These are phyloP conservation scores for Andrena cerasifolii DNA, from an alignment of 1,140 invertebrate genomes.

Conservation along the genomic window DNA sequence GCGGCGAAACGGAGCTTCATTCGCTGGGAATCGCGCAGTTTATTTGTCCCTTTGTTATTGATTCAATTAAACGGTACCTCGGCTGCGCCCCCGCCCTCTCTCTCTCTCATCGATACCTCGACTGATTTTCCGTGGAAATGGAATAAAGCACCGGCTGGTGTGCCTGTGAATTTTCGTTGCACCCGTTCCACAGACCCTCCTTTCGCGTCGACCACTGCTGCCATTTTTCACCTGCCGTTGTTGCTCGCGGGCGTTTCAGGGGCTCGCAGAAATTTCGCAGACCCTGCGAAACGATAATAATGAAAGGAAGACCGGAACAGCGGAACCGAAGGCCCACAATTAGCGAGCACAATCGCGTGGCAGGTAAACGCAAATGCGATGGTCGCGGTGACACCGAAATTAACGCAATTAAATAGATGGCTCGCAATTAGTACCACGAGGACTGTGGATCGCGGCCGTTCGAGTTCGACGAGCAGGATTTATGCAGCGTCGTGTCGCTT, in stretches of 20 bases:
- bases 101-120: background rate
- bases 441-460: constrained; percentile 8
- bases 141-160: background rate
- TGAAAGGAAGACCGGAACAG: background rate
- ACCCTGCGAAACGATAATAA: constrained; percentile 7
- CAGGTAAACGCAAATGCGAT: constrained; percentile 30
- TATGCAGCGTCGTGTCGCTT: background rate
- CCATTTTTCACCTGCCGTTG: background rate
- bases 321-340: background rate
- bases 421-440: constrained; percentile 31
- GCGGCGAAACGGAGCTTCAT: background rate
- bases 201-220: background rate
- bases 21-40: background rate
- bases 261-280: background rate
- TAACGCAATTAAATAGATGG: constrained; percentile 53
- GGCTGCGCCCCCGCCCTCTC: background rate
- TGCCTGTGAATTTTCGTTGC: background rate
- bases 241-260: background rate
- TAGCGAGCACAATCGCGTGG: constrained; percentile 14
- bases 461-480: background rate
- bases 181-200: background rate
- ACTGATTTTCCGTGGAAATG: constrained; percentile 14
- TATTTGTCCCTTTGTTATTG: constrained; percentile 25
- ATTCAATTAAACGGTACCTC: constrained; percentile 23
- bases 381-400: constrained; percentile 45